Percentiles rank a stretch among this genome's conserved stretches.
Evolutionary conservation across 2,888 invertebrate species (phyloP).

Genomic region (Synanthedon vespiformis): DNA sequence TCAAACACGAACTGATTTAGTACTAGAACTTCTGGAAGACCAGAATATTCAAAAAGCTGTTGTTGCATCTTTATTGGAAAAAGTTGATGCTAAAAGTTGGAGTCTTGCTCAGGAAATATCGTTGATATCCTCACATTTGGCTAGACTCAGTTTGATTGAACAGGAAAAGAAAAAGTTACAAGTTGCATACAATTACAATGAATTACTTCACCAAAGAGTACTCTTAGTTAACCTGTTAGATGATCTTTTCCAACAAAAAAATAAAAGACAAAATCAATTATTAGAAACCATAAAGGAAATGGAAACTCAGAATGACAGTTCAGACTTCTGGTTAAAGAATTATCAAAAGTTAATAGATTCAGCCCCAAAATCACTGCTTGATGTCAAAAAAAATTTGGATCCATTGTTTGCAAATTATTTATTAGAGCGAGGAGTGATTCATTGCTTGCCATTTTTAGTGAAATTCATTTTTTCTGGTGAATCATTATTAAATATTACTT

Average conservation of each 20-base stretch:
- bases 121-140: constrained; percentile 78
- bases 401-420: constrained; percentile 77
- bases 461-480: constrained; percentile 68
- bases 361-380: constrained; percentile 75
- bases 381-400: constrained; percentile 73
- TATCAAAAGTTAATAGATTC: constrained; percentile 86
- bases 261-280: constrained; percentile 73
- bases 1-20: constrained; percentile 69
- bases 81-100: constrained; percentile 81
- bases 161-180: constrained; percentile 77
- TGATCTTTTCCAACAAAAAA: constrained; percentile 77
- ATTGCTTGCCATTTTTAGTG: constrained; percentile 81
- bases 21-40: constrained; percentile 74
- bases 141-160: constrained; percentile 78
- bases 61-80: constrained; percentile 77
- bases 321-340: constrained; percentile 82
- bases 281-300: constrained; percentile 77
- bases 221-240: constrained; percentile 76
- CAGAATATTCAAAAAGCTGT: constrained; percentile 79
- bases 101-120: constrained; percentile 81
- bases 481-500: constrained; percentile 62
- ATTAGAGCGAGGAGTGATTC: constrained; percentile 78
- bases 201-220: constrained; percentile 75
- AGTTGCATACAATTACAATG: constrained; percentile 77
- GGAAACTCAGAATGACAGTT: constrained; percentile 69